Percentiles rank a stretch among this genome's conserved stretches.
These are phyloP conservation scores for Drosophila leontia DNA, from an alignment of 1,140 invertebrate species.

Conservation along the genomic window DNA sequence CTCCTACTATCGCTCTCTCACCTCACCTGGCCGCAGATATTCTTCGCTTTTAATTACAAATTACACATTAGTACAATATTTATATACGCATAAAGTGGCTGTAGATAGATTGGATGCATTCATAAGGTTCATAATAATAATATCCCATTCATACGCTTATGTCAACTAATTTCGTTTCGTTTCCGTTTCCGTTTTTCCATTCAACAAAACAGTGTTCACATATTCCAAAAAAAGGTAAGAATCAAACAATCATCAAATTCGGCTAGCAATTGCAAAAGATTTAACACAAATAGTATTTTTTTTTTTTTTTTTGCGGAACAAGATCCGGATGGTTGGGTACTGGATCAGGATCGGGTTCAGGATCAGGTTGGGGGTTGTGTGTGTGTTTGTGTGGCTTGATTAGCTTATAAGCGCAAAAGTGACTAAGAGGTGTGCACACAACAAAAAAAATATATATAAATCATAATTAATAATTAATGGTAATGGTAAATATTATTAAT, in stretches of 20 bases:
- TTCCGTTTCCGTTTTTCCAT: slow-evolving; percentile 8
- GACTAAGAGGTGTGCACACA: slow-evolving; percentile 70
- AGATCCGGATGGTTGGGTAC: slow-evolving; percentile 8
- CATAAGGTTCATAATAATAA: slow-evolving; percentile 49
- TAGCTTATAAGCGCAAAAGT: slow-evolving; percentile 68
- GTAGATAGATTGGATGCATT: slow-evolving; percentile 55
- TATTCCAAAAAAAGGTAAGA: slow-evolving; percentile 29
- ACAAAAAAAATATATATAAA: slow-evolving; percentile 37
- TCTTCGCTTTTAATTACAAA: slow-evolving; percentile 64
- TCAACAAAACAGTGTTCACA: slow-evolving; percentile 42
- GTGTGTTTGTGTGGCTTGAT: slow-evolving; percentile 40
- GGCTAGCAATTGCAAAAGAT: slow-evolving; percentile 59
- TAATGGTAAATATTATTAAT: slow-evolving; percentile 41
- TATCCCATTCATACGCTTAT: slow-evolving; percentile 61
- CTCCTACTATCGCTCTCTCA: not conserved
- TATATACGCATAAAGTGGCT: slow-evolving; percentile 60
- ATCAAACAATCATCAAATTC: slow-evolving; percentile 48
- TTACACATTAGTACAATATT: slow-evolving; percentile 73
- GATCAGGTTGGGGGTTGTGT: slow-evolving; percentile 9
- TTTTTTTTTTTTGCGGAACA: not conserved
- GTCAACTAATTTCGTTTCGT: slow-evolving; percentile 48
- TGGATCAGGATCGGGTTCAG: slow-evolving; percentile 1
- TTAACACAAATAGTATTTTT: slow-evolving; percentile 34
- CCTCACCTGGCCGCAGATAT: slow-evolving; percentile 40
- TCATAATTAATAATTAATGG: slow-evolving; percentile 22